phyloP scores from a whole-genome alignment of 2,797 vertebrate genomes.

The Enteromius afrohamiltoni region DNA sequence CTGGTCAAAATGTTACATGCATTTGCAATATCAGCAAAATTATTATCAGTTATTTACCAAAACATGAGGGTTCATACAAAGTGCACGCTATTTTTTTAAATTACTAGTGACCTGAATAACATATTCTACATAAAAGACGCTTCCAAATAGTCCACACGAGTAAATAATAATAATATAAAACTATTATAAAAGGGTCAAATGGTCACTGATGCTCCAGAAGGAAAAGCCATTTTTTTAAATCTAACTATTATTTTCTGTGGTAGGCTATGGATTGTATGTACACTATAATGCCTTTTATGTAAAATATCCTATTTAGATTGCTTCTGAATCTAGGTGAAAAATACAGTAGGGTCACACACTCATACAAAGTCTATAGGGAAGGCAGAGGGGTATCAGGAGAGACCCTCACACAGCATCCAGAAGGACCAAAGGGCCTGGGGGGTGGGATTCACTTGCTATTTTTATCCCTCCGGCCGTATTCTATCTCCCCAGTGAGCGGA shows the following conservation, averaged over 20 bases:
- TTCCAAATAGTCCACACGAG: neutral
- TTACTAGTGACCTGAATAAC: neutral
- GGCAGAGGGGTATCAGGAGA: slow-evolving; percentile 18
- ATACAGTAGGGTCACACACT: neutral
- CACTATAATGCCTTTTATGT: no score
- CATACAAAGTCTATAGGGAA: neutral
- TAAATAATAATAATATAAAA: neutral
- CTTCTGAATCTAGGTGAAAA: neutral
- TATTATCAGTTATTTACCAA: neutral
- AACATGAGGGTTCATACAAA: neutral
- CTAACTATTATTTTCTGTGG: neutral
- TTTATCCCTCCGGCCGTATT: slow-evolving; percentile 44
- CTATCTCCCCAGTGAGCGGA: slow-evolving; percentile 23
- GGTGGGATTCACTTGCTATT: slow-evolving; percentile 41
- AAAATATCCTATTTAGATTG: neutral
- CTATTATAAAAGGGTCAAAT: neutral
- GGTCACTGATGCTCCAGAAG: neutral
- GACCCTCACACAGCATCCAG: slow-evolving; percentile 3
- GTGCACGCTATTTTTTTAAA: neutral
- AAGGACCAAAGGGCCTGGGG: slow-evolving; percentile 24
- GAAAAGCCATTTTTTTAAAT: neutral
- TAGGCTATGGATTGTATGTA: neutral
- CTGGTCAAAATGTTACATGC: neutral
- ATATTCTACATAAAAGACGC: neutral
- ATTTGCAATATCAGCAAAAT: neutral